A percentile compares a stretch with the other conserved stretches of the same genome.
Conservation (phyloP, 2,888 invertebrate genomes). For the Tiphia femorata region DNA sequence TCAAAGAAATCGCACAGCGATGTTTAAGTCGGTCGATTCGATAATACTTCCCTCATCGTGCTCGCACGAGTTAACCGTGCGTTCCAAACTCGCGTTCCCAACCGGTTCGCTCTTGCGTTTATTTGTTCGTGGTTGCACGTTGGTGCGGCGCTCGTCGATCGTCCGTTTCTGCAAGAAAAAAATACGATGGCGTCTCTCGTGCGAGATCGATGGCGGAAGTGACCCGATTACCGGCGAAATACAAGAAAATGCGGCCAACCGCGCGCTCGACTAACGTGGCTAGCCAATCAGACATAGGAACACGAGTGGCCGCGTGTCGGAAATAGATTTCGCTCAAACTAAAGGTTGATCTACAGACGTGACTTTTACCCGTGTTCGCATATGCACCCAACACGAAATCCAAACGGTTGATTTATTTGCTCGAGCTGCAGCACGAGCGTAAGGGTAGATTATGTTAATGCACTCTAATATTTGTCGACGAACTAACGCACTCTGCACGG, state of each 20-base stretch:
- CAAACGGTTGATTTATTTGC: too few relatives aligned
- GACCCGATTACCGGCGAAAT: conserved; percentile 63
- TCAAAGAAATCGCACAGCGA: neutral
- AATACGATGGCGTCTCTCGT: conserved; percentile 2
- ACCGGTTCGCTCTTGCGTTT: too few relatives aligned
- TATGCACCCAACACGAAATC: too few relatives aligned
- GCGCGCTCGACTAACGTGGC: conserved; percentile 49
- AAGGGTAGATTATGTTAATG: too few relatives aligned
- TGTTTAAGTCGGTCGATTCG: conserved; percentile 8
- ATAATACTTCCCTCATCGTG: conserved; percentile 11
- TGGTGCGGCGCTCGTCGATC: too few relatives aligned
- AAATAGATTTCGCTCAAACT: conserved; percentile 64
- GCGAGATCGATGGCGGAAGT: conserved; percentile 59
- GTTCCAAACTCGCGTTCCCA: too few relatives aligned
- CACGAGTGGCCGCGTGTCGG: conserved; percentile 56
- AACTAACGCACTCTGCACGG: neutral
- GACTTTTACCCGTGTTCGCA: conserved; percentile 36
- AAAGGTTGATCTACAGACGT: conserved; percentile 54
- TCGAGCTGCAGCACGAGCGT: too few relatives aligned
- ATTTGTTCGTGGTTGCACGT: too few relatives aligned
- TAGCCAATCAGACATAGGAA: conserved; percentile 59
- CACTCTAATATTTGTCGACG: too few relatives aligned
- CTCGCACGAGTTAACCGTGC: too few relatives aligned
- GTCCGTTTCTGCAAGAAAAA: too few relatives aligned
- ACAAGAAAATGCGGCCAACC: conserved; percentile 65